Evolutionary conservation across 2,797 vertebrate genomes (phyloP), one percentile per base, ranked within the genome.

Genomic region (Eulemur rubriventer): DNA sequence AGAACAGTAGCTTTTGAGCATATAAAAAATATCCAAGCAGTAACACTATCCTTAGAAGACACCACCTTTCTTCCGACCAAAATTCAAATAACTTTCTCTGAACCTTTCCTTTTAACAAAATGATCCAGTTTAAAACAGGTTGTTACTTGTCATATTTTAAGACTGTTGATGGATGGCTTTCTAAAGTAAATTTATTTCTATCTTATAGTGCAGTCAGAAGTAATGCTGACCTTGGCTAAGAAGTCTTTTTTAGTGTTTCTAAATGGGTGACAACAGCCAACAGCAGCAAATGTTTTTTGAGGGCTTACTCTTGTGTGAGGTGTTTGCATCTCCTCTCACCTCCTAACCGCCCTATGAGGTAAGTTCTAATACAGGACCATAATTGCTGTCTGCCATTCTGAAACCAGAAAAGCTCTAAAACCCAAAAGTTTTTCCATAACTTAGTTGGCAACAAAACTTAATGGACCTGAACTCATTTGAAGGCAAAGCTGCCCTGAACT

Each of bases 301-400:
- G 55, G 65, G 33, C 83, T 95, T 61, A 52, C 80, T 91, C 52
- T 61, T 43, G 55, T 72, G 50, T 28, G n/a, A 79, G 67, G 57
- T 0, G 17, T 46, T 76, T 35, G n/a, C 26, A 70, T 78, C 82
- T 95, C 89, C 38, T 75, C 78, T 93, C 82, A 55, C 33, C 57
- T 92, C 73, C 79, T 84, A 86, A 94, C 87, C 75, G 43, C 70
- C n/a, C 43, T 52, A 75, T 91, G 95, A 96, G 79, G 86, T 94
- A 94, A 97, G 79, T 93, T 97, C 95, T 96, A 97, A 96, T 41
- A 94, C 70, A 89, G 75, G 82, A 94, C 73, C 52, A 63, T 94
- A 95, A 97, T 67, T 96, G 96, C 93, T 89, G 38, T 85, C 76
- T 94, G 91, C 91, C 76, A 92, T 80, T 95, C 93, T 38, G 75